phyloP scores from a whole-genome alignment of 2,113 vertebrate species.

The Ptychochromis oligacanthus region DNA sequence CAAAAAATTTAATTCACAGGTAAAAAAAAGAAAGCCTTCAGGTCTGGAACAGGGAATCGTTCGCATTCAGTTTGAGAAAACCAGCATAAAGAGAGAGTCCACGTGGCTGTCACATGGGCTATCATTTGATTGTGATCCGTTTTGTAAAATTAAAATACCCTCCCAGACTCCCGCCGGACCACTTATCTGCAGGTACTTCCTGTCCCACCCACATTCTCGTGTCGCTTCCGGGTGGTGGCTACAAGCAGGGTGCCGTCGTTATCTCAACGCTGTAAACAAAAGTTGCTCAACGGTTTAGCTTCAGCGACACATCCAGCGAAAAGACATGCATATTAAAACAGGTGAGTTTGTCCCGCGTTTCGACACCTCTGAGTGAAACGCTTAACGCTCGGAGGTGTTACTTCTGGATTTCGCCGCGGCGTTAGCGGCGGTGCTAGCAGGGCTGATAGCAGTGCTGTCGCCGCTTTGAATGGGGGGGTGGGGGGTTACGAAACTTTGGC shows the following conservation, averaged over 20 bases:
- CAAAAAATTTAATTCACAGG: not conserved
- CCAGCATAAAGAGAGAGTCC: not conserved
- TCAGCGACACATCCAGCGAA: constrained; percentile 18
- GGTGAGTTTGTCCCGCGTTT: constrained; percentile 57
- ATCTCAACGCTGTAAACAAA: constrained; percentile 64
- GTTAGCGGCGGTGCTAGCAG: constrained; percentile 45
- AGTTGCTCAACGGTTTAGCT: constrained; percentile 68
- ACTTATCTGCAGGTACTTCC: constrained; percentile 65
- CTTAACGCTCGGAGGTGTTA: not conserved
- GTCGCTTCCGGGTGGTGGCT: constrained; percentile 75
- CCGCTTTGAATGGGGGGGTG: constrained; percentile 62
- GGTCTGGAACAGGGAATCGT: too few species aligned
- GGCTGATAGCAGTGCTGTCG: constrained; percentile 20
- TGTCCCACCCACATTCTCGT: constrained; percentile 68
- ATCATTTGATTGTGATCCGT: not conserved
- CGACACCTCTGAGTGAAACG: accelerated
- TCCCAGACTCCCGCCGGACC: constrained; percentile 70
- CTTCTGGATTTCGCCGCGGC: constrained; percentile 1
- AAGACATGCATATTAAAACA: constrained; percentile 83
- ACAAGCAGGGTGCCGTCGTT: constrained; percentile 44
- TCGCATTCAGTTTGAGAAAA: too few species aligned
- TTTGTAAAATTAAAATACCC: constrained; percentile 30
- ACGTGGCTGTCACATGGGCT: constrained; percentile 6
- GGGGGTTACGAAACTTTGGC: constrained; percentile 77
- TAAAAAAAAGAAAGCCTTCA: not conserved